Percentiles rank a stretch among this genome's conserved stretches.
Conservation (phyloP, 2,113 vertebrate species). For the Heterotis niloticus region DNA sequence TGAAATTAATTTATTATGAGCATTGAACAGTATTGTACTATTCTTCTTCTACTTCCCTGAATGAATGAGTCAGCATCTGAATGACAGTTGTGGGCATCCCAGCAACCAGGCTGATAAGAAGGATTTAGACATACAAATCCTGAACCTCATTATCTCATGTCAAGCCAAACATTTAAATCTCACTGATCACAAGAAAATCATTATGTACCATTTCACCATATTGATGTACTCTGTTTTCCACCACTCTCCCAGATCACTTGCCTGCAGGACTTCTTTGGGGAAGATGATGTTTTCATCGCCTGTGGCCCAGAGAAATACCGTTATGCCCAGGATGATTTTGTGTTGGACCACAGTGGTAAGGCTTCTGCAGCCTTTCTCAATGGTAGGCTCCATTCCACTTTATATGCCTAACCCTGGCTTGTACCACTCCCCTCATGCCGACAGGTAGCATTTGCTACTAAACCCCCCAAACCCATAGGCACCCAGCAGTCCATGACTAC, state of each 20-base stretch:
- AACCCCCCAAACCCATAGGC: neutral
- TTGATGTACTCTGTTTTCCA: neutral
- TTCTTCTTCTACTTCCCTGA: neutral
- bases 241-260: conserved; percentile 72
- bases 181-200: neutral
- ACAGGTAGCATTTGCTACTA: neutral
- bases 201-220: neutral
- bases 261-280: conserved; percentile 96
- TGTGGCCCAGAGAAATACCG: conserved; percentile 94
- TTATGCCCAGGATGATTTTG: conserved; percentile 95
- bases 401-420: conserved; percentile 37
- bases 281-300: conserved; percentile 94
- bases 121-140: neutral
- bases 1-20: too few relatives aligned
- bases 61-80: neutral
- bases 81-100: neutral
- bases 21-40: neutral
- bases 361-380: conserved; percentile 56
- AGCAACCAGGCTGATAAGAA: neutral
- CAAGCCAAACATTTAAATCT: neutral
- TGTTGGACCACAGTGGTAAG: conserved; percentile 96
- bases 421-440: neutral
- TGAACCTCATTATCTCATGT: neutral
- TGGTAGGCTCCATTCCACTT: conserved; percentile 57
- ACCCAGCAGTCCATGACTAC: neutral